A percentile compares a stretch with the other conserved stretches of the same genome.
Evolutionary conservation across 37 sponge, comb jelly and placozoan species (phyloP).

Genomic region (Mnemiopsis leidyi): DNA sequence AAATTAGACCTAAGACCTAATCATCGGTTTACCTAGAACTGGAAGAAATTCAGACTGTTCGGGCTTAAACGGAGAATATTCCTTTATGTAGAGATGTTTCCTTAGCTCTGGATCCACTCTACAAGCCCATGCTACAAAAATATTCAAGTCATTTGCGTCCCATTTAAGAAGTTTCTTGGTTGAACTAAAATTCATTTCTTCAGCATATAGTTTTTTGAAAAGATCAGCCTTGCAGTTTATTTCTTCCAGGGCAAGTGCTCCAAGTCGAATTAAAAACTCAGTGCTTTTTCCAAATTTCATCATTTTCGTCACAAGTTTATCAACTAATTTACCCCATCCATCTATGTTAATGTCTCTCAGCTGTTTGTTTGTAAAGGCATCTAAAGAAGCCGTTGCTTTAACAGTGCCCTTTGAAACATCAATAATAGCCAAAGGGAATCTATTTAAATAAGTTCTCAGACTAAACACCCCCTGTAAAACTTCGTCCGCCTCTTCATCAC

Average conservation of each 20-base stretch:
- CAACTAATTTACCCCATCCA: background rate
- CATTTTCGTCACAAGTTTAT: background rate
- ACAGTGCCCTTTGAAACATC: conserved; percentile 21
- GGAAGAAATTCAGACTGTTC: background rate
- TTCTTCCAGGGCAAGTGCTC: background rate
- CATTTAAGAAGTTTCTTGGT: background rate
- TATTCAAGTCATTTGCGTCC: background rate
- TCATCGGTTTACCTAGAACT: background rate
- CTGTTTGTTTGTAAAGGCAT: background rate
- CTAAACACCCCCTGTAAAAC: background rate
- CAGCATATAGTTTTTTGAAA: background rate
- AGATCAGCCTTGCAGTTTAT: conserved; percentile 17
- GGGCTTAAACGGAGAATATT: background rate
- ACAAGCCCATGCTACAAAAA: conserved; percentile 58
- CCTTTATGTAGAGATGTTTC: background rate
- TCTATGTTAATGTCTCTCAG: background rate
- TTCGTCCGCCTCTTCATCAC: background rate
- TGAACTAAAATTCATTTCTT: background rate
- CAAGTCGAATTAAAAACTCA: conserved; percentile 1
- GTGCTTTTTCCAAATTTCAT: background rate
- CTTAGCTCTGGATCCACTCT: background rate
- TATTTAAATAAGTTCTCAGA: background rate
- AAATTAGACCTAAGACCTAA: background rate
- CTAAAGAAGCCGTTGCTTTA: background rate
- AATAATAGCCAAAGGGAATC: conserved; percentile 24